Evolutionary conservation across 2,113 vertebrate genomes (phyloP).

Genomic region (Periophthalmodon schlosseri): DNA sequence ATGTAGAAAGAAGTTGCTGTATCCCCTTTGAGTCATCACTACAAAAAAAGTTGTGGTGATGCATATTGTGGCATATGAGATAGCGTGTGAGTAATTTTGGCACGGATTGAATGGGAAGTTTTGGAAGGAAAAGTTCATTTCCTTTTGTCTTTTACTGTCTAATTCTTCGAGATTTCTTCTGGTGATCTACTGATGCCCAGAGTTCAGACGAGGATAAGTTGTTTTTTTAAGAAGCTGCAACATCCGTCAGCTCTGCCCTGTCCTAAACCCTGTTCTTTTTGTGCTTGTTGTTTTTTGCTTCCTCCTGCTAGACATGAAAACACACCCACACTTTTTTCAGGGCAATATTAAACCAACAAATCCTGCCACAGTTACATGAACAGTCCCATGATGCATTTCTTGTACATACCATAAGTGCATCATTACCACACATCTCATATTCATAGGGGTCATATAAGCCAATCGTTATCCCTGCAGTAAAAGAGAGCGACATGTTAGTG

Average conservation of each 20-base stretch:
- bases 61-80: not conserved
- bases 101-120: constrained; percentile 19
- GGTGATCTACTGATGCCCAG: constrained; percentile 48
- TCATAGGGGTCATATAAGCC: not conserved
- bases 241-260: constrained; percentile 50
- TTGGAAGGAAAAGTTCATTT: not conserved
- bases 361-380: not conserved
- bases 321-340: not conserved
- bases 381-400: not conserved
- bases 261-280: constrained; percentile 27
- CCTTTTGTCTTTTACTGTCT: constrained; percentile 41
- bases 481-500: not conserved
- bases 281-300: constrained; percentile 14
- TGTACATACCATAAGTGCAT: not conserved
- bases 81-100: constrained; percentile 8
- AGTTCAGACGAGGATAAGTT: constrained; percentile 55
- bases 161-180: constrained; percentile 53
- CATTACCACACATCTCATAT: not conserved
- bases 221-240: constrained; percentile 52
- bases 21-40: not conserved
- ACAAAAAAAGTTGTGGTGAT: too few relatives aligned
- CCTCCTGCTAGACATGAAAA: not conserved
- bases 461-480: not conserved
- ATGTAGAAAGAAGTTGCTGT: not conserved
- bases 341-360: not conserved